Evolutionary conservation across 2,797 vertebrate species (phyloP), one percentile per base, ranked within the genome.

Genomic region (Aselliscus stoliczkanus): DNA sequence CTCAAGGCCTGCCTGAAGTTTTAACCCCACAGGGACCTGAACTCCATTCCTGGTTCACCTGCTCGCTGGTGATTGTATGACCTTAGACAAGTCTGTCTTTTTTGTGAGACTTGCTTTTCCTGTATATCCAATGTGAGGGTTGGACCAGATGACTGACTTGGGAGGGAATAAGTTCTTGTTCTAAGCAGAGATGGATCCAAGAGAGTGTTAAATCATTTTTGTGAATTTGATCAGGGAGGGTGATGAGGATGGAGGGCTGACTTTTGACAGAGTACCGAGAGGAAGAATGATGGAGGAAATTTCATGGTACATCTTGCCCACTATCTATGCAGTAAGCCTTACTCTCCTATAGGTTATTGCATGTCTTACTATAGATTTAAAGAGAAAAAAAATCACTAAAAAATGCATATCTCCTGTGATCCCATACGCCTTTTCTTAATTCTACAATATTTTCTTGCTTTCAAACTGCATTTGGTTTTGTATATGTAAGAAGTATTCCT

Each of bases 381-480:
- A 76, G 42, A 73, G n/a, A 92, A 82, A 76, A 76, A 70, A 83
- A 72, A 5, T 37, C 47, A 37, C 39, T 47, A 82, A 54, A 85
- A 85, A 87, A 64, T 67, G 15, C 14, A 52, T 84, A 86, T 56
- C 23, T 77, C 29, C 39, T 81, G 4, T 39, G 85, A 73, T 25
- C 15, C 14, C 52, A 34, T 42, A 65, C 39, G 8, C 31, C 11
- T 77, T 92, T 72, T 56, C 37, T 14, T 47, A 54, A 79, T 62
- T 92, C 15, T 82, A 56, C 27, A 25, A 79, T 83, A 75, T 85
- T 88, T 88, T 80, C 27, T 88, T 80, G 31, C n/a, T 90, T 70
- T 82, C 10, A 72, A 95, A 65, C 8, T 50, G 8, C 42, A 65
- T 92, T 93, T 93, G 3, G 21, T 88, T 96, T 96, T 70, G 37